A percentile compares a stretch with the other conserved stretches of the same genome.
These are phyloP conservation scores for Chloroceryle aenea DNA, from an alignment of 2,113 vertebrate genomes.

Conservation along the genomic window DNA sequence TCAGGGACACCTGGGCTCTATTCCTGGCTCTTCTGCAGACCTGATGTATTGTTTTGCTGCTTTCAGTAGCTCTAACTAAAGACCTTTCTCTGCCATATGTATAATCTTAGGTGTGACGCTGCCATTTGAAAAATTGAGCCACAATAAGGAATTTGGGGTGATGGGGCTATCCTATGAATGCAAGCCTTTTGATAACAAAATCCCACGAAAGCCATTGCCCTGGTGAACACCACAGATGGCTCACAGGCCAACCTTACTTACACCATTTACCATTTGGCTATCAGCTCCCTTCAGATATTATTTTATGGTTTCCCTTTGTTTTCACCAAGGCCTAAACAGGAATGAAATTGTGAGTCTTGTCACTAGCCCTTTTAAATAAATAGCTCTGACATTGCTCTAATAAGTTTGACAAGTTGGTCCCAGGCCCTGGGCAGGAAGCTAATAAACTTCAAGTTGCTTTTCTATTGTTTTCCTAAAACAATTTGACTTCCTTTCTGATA, in stretches of 20 bases:
- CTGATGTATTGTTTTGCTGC: background rate
- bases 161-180: background rate
- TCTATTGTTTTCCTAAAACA: conserved; percentile 95
- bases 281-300: conserved; percentile 56
- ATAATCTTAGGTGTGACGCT: background rate
- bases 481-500: conserved; percentile 93
- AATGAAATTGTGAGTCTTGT: conserved; percentile 66
- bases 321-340: conserved; percentile 58
- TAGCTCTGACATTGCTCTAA: conserved; percentile 66
- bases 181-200: background rate
- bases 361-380: conserved; percentile 73
- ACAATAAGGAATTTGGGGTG: background rate
- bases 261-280: conserved; percentile 14
- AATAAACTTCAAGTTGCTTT: conserved; percentile 81
- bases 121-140: background rate
- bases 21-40: conserved; percentile 25
- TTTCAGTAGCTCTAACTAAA: background rate
- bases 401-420: conserved; percentile 67
- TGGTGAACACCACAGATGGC: background rate
- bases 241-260: background rate
- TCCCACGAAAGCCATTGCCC: background rate
- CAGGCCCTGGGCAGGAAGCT: conserved; percentile 75
- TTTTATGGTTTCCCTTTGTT: conserved; percentile 70
- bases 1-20: conserved; percentile 11
- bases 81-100: background rate